These are phyloP conservation scores for Apantesis nais DNA, from an alignment of 2,888 invertebrate species.

Conservation along the genomic window DNA sequence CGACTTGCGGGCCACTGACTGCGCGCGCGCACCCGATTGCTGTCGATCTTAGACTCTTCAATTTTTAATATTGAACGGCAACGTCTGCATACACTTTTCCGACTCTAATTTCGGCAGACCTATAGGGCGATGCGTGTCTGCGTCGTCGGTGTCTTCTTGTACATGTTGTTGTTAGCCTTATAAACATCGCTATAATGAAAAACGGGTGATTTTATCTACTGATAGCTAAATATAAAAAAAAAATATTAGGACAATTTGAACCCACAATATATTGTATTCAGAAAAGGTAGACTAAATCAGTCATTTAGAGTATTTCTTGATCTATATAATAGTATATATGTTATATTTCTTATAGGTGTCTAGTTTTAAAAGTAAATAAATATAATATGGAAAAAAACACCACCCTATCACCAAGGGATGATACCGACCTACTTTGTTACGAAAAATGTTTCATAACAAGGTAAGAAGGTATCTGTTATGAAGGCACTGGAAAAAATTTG, in stretches of 20 bases:
- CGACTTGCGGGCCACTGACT: slow-evolving; percentile 80
- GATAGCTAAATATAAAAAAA: not conserved
- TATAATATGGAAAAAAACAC: not conserved
- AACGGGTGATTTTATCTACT: slow-evolving; percentile 12
- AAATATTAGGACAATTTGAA: not conserved
- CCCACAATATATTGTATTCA: not conserved
- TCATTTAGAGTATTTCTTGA: not conserved
- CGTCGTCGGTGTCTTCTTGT: slow-evolving; percentile 22
- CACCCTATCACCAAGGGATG: not conserved
- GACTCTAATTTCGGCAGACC: slow-evolving; percentile 50
- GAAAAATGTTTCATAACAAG: too few relatives aligned
- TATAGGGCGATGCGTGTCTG: slow-evolving; percentile 30
- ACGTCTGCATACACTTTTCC: slow-evolving; percentile 68
- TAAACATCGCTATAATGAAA: slow-evolving; percentile 22
- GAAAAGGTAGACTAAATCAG: not conserved
- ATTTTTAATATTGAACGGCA: slow-evolving; percentile 72
- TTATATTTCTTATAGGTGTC: too few relatives aligned
- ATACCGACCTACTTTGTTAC: too few relatives aligned
- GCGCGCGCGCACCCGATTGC: slow-evolving; percentile 68
- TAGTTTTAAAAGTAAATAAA: not conserved
- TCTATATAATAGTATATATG: too few relatives aligned
- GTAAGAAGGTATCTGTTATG: too few relatives aligned
- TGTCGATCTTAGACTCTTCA: slow-evolving; percentile 69
- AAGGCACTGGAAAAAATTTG: too few relatives aligned
- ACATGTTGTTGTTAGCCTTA: slow-evolving; percentile 39